Conservation (phyloP, 2,888 invertebrate species). For the Zonitis immaculata region DNA sequence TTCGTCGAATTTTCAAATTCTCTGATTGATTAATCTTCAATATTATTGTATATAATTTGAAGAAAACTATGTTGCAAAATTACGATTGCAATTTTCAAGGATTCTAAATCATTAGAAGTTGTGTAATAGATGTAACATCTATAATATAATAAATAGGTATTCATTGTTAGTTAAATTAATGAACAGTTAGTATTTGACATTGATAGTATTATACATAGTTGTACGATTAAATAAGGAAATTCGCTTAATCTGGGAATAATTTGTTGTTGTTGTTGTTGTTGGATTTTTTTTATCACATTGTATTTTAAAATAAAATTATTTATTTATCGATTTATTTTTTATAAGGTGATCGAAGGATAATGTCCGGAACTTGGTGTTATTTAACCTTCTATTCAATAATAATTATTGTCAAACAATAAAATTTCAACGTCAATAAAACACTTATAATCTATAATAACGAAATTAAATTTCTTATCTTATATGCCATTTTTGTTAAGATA, state of each 20-base stretch:
- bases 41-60: no score
- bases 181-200: not conserved
- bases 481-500: not conserved
- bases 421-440: not conserved
- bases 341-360: conserved; percentile 11
- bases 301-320: not conserved
- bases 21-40: no score
- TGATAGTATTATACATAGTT: not conserved
- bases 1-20: no score
- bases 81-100: not conserved
- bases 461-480: not conserved
- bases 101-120: not conserved
- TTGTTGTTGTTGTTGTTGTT: not conserved
- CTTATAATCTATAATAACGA: not conserved
- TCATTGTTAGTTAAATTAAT: not conserved
- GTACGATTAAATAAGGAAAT: not conserved
- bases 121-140: not conserved
- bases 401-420: not conserved
- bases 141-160: not conserved
- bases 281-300: not conserved
- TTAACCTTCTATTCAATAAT: conserved; percentile 10
- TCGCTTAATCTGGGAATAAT: not conserved
- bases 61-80: not conserved
- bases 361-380: conserved; percentile 11
- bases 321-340: not conserved